Evolutionary conservation across 1,140 invertebrate species (phyloP).

Genomic region (Carposina sasakii): DNA sequence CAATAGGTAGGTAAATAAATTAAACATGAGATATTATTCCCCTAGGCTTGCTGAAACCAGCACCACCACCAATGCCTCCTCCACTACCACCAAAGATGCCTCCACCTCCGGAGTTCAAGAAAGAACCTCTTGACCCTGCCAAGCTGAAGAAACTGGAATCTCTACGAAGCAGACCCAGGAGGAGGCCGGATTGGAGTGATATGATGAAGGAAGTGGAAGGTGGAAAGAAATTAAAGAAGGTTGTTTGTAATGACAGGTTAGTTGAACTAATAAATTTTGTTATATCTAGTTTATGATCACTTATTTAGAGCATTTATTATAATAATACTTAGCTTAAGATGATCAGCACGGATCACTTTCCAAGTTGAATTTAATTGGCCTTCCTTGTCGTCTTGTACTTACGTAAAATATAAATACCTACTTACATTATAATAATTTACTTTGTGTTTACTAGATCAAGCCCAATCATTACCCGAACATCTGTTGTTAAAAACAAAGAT

Average conservation of each 20-base stretch:
- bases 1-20: neutral
- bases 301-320: no score
- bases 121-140: conserved; percentile 60
- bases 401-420: neutral
- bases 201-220: conserved; percentile 93
- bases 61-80: conserved; percentile 72
- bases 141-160: conserved; percentile 77
- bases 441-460: conserved; percentile 62
- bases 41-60: conserved; percentile 63
- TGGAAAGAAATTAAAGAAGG: conserved; percentile 83
- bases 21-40: conserved; percentile 2
- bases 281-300: no score
- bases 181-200: conserved; percentile 88
- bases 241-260: conserved; percentile 87
- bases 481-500: conserved; percentile 79
- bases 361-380: no score
- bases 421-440: neutral
- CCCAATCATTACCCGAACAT: conserved; percentile 74
- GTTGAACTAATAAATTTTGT: no score
- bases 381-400: no score
- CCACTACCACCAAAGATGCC: conserved; percentile 82
- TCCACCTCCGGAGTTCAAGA: conserved; percentile 76
- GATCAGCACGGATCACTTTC: no score
- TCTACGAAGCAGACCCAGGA: conserved; percentile 81
- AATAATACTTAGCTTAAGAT: no score